Conservation (phyloP, 2,113 vertebrate genomes). For the Etheostoma cragini region DNA sequence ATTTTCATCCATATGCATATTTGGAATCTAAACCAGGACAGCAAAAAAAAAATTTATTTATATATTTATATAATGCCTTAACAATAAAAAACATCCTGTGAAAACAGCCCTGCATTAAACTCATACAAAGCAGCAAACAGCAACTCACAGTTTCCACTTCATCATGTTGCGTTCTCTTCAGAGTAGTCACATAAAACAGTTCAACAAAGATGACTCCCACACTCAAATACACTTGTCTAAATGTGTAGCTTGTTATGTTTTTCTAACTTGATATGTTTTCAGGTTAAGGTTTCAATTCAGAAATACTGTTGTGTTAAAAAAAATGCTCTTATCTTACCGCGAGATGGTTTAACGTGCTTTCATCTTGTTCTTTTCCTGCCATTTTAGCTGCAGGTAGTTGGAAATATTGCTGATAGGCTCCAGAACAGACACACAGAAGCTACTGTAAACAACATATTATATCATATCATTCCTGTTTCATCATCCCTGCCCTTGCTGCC, state of each 20-base stretch:
- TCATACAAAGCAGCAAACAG: background rate
- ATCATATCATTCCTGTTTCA: constrained; percentile 46
- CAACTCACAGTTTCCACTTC: background rate
- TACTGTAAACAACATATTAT: constrained; percentile 34
- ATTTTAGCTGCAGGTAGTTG: constrained; percentile 25
- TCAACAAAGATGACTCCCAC: constrained; percentile 20
- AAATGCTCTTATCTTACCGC: constrained; percentile 37
- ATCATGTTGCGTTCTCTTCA: background rate
- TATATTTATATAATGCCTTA: background rate
- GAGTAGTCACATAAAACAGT: constrained; percentile 2
- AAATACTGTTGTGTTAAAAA: constrained; percentile 29
- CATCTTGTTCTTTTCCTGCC: constrained; percentile 30
- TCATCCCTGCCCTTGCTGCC: constrained; percentile 27
- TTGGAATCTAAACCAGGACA: background rate
- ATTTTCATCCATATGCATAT: background rate
- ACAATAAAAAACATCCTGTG: background rate
- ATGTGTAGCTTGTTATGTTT: constrained; percentile 12
- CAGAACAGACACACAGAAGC: constrained; percentile 20
- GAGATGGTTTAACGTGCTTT: constrained; percentile 37
- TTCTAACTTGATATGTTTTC: background rate
- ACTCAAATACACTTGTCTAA: constrained; percentile 4
- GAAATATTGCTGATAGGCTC: constrained; percentile 22
- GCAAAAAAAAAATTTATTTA: background rate
- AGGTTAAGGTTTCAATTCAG: constrained; percentile 28
- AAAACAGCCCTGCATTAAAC: background rate